Base-by-base conservation (phyloP, 92 coral and sea anemone species). In the Meandrina meandrites region DNA sequence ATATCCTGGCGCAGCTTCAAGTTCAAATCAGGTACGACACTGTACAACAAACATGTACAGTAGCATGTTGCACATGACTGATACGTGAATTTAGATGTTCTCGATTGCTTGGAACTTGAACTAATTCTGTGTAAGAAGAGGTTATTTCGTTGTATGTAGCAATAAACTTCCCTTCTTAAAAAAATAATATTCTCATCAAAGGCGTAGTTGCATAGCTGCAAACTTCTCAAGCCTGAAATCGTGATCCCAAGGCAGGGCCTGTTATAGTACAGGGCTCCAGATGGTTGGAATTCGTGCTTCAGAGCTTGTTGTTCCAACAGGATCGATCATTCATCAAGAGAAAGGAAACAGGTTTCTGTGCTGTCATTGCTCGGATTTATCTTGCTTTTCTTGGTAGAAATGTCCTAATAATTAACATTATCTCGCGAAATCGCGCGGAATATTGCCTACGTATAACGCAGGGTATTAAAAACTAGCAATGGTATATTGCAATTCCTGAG, bases 1-100 rank as follows among this genome's bases (percentile, higher is more conserved):
- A 74, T 85, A 81, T 60, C 86, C 93, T n/a, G 85, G 90, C 58
- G 91, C 94, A 68, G 62, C 89, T 47, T 64, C 88, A 85, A 50
- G 31, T 6, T 34, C 74, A 76, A 48, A 67, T 15, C 75, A 85
- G 88, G 88, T 85, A 45, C 66, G 0, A 35, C 27, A 27, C 30
- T 27, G 5, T 11, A 66, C 3, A 14, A 30, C 17, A 27, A 10
- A 66, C 35, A 28, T 30, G 16, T 66, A n/a, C 8, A 66, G n/a
- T n/a, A n/a, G n/a, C 24, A 8, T 8, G 8, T 11, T 37, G 71
- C 12, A 19, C 8, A 10, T 47, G 37, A 40, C 9, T 13, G 14
- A 48, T 48, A 12, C 53, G 9, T 48, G 9, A 4, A 0, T 11
- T 42, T 3, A 19, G 16, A 10, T 22, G 40, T 32, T 64, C 35